phyloP scores from a whole-genome alignment of 2,113 vertebrate species.

The Thryonomys swinderianus region DNA sequence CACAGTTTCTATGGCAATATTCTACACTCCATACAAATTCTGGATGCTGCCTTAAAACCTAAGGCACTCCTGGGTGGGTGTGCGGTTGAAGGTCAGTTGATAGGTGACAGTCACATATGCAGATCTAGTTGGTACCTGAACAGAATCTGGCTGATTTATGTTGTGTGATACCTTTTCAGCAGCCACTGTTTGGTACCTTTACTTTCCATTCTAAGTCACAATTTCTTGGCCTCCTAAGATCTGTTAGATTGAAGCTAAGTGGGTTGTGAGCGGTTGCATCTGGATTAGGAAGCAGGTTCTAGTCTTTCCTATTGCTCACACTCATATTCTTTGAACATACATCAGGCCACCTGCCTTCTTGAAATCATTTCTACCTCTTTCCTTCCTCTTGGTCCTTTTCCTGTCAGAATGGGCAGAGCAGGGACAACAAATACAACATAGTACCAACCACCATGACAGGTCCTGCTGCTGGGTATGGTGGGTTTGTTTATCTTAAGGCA shows the following conservation, averaged over 20 bases:
- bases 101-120: accelerated
- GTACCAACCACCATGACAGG: accelerated
- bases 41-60: background rate
- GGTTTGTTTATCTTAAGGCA: background rate
- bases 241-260: background rate
- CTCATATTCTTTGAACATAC: background rate
- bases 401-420: background rate
- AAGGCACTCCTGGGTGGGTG: background rate
- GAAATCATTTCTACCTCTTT: accelerated
- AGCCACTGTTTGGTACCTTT: too few relatives aligned
- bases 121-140: accelerated
- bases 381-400: background rate
- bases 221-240: background rate
- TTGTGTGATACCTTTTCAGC: background rate
- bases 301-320: background rate
- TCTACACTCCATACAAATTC: background rate
- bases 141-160: accelerated
- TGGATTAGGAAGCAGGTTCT: accelerated
- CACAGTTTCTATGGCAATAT: background rate
- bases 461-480: accelerated
- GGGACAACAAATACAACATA: accelerated
- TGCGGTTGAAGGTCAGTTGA: background rate
- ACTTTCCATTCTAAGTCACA: background rate
- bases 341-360: accelerated
- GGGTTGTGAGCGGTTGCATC: accelerated